A percentile compares a stretch with the other conserved stretches of the same genome.
phyloP scores from a whole-genome alignment of 2,888 invertebrate species.

The Apotomis capreana region DNA sequence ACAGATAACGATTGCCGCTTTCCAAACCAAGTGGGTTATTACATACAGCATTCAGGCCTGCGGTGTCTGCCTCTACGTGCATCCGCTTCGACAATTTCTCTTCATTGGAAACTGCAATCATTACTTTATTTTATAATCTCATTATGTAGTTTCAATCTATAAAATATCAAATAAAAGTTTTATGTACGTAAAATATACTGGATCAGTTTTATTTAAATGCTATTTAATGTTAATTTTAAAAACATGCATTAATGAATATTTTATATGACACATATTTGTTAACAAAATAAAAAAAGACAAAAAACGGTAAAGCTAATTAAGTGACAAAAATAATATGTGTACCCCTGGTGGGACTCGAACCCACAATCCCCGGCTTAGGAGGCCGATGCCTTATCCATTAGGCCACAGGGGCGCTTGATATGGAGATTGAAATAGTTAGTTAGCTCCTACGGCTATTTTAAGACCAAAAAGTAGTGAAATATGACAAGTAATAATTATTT shows the following conservation, averaged over 20 bases:
- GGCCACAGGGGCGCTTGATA: constrained; percentile 85
- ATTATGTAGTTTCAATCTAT: constrained; percentile 22
- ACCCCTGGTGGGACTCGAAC: constrained; percentile 91
- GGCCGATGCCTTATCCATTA: constrained; percentile 91
- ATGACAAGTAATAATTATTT: not conserved
- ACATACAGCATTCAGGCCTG: constrained; percentile 75
- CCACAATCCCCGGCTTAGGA: constrained; percentile 91
- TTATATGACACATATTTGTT: not conserved
- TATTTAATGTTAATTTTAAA: not conserved
- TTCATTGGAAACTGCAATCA: constrained; percentile 50
- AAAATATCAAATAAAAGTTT: not conserved
- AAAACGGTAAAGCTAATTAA: not conserved
- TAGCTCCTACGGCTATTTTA: not conserved
- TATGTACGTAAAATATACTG: not conserved
- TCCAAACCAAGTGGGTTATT: constrained; percentile 86
- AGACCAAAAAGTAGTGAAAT: not conserved
- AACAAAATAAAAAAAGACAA: not conserved
- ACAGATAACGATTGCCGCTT: constrained; percentile 86
- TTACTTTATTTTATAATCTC: constrained; percentile 53
- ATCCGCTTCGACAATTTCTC: constrained; percentile 48
- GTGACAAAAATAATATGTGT: constrained; percentile 47
- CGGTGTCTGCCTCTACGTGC: constrained; percentile 72
- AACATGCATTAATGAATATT: not conserved
- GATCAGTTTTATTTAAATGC: not conserved
- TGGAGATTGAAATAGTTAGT: not conserved